These are phyloP conservation scores for Aromia moschata DNA, from an alignment of 2,888 invertebrate genomes.

Conservation along the genomic window DNA sequence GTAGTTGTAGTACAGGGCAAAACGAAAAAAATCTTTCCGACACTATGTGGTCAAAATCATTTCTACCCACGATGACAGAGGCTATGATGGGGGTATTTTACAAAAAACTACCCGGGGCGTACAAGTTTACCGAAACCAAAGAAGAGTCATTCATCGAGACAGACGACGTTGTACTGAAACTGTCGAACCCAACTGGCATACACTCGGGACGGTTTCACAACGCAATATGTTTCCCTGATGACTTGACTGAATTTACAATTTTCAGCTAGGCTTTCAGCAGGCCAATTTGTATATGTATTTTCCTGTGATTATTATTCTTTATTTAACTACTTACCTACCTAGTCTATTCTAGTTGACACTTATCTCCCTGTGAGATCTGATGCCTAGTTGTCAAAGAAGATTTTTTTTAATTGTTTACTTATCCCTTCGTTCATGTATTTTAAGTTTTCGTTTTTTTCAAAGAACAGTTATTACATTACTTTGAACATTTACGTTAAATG, in stretches of 20 bases:
- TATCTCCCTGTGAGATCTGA: neutral
- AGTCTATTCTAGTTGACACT: neutral
- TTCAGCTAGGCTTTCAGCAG: neutral
- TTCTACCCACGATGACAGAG: conserved; percentile 3
- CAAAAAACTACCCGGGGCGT: conserved; percentile 21
- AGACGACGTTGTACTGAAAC: conserved; percentile 18
- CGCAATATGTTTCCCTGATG: neutral
- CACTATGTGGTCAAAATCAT: conserved; percentile 27
- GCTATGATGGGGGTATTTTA: conserved; percentile 24
- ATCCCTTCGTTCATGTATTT: neutral
- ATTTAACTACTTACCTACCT: neutral
- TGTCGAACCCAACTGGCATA: conserved; percentile 24
- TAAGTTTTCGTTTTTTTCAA: neutral
- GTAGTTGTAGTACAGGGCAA: conserved; percentile 24
- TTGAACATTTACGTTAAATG: neutral
- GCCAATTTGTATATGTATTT: too few relatives aligned
- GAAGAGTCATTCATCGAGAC: conserved; percentile 20
- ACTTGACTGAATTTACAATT: neutral
- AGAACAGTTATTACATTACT: neutral
- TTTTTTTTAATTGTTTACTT: neutral
- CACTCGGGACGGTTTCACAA: conserved; percentile 20
- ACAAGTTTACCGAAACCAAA: conserved; percentile 25
- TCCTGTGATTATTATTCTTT: neutral
- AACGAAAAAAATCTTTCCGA: conserved; percentile 28
- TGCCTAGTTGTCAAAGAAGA: neutral